These are phyloP conservation scores for Menidia menidia DNA, from an alignment of 2,797 vertebrate species.

Conservation along the genomic window DNA sequence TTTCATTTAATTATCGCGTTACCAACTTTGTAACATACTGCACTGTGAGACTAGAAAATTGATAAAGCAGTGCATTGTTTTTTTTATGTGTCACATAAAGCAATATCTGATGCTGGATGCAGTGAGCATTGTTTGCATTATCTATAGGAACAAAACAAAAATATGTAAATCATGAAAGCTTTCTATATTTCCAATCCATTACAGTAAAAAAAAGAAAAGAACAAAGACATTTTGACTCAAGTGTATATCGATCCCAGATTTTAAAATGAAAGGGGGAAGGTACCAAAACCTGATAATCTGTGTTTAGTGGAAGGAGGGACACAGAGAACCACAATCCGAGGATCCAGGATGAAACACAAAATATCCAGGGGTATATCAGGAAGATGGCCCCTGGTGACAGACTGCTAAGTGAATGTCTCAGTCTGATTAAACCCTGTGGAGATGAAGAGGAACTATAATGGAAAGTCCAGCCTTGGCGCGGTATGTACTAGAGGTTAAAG, in stretches of 20 bases:
- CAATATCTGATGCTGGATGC: neutral
- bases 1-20: constrained; percentile 14
- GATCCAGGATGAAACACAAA: too few species aligned
- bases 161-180: neutral
- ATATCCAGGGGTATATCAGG: too few species aligned
- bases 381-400: too few species aligned
- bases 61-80: constrained; percentile 5
- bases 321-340: too few species aligned
- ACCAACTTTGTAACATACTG: neutral
- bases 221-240: neutral
- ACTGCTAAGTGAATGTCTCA: too few species aligned
- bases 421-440: too few species aligned
- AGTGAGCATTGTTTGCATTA: neutral
- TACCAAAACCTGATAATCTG: constrained; percentile 17
- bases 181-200: neutral
- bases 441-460: too few species aligned
- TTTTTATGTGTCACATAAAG: neutral
- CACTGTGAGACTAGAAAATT: constrained; percentile 7
- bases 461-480: too few species aligned
- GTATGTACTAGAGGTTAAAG: too few species aligned
- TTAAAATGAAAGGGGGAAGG: constrained; percentile 1
- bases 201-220: neutral
- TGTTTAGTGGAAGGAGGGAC: too few species aligned
- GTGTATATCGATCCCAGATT: neutral
- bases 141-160: neutral